Conservation (phyloP, 2,113 vertebrate genomes). For the Zingel zingel region DNA sequence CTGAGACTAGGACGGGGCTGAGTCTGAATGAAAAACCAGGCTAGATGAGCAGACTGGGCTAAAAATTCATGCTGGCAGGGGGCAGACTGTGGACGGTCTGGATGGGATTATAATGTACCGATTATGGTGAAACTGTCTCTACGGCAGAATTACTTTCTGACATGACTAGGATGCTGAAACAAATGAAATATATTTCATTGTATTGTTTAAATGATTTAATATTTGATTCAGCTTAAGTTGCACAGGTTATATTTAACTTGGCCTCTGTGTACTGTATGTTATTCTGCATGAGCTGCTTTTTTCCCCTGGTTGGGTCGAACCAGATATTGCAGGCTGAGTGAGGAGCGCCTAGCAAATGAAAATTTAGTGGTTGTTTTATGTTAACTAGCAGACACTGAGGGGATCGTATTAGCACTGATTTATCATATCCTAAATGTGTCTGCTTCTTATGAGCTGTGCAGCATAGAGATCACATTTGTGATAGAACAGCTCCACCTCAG, state of each 20-base stretch:
- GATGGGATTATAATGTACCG: constrained; percentile 70
- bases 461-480: constrained; percentile 44
- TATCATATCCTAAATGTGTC: constrained; percentile 58
- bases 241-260: constrained; percentile 40
- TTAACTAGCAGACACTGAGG: constrained; percentile 62
- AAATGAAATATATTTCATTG: constrained; percentile 20
- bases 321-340: constrained; percentile 36
- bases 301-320: constrained; percentile 35
- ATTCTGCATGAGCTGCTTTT: constrained; percentile 46
- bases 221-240: constrained; percentile 7
- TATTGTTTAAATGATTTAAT: background rate
- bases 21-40: constrained; percentile 55
- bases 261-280: background rate
- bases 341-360: constrained; percentile 44
- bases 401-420: constrained; percentile 61
- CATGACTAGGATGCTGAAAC: constrained; percentile 35
- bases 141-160: constrained; percentile 55
- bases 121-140: constrained; percentile 57
- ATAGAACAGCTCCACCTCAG: constrained; percentile 25
- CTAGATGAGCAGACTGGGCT: constrained; percentile 56
- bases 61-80: constrained; percentile 40
- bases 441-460: constrained; percentile 52
- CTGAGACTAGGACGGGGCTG: constrained; percentile 59
- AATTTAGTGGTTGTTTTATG: constrained; percentile 58
- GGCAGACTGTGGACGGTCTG: constrained; percentile 59